Percentiles rank a stretch among this genome's conserved stretches.
Conservation (phyloP, 2,888 invertebrate species). For the Parasteatoda lunata region DNA sequence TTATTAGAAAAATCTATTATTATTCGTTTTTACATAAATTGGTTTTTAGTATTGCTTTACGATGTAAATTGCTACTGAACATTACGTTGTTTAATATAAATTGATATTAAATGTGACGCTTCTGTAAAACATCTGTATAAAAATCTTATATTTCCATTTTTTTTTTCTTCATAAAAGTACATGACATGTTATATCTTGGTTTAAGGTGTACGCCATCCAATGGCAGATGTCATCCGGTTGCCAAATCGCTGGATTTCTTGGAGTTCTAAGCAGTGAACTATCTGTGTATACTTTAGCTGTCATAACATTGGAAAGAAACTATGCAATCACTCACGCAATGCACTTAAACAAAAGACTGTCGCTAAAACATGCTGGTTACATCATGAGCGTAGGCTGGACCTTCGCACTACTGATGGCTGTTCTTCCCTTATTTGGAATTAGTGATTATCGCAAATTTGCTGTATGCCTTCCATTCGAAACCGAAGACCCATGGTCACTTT, state of each 20-base stretch:
- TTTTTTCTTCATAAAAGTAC: too few relatives aligned
- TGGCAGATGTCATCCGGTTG: constrained; percentile 98
- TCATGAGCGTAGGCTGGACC: constrained; percentile 94
- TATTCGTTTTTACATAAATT: too few relatives aligned
- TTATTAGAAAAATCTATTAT: too few relatives aligned
- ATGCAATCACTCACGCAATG: constrained; percentile 98
- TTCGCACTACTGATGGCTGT: constrained; percentile 90
- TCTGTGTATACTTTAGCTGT: constrained; percentile 97
- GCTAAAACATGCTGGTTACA: constrained; percentile 90
- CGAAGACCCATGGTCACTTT: constrained; percentile 83
- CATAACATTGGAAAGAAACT: constrained; percentile 95
- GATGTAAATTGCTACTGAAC: too few relatives aligned
- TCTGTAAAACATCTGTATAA: too few relatives aligned
- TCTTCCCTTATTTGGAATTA: constrained; percentile 91
- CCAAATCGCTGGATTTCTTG: constrained; percentile 94
- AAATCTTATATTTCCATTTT: too few relatives aligned
- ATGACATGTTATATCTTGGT: background rate
- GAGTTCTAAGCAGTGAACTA: constrained; percentile 93
- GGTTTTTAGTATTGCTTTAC: too few relatives aligned
- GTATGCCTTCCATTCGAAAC: constrained; percentile 97
- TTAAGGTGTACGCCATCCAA: constrained; percentile 88
- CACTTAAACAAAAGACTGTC: constrained; percentile 94
- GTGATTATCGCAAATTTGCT: constrained; percentile 96
- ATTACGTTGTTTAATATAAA: too few relatives aligned
- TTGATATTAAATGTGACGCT: too few relatives aligned